Evolutionary conservation across 2,888 invertebrate species (phyloP).

Genomic region (Sinelater perroti): DNA sequence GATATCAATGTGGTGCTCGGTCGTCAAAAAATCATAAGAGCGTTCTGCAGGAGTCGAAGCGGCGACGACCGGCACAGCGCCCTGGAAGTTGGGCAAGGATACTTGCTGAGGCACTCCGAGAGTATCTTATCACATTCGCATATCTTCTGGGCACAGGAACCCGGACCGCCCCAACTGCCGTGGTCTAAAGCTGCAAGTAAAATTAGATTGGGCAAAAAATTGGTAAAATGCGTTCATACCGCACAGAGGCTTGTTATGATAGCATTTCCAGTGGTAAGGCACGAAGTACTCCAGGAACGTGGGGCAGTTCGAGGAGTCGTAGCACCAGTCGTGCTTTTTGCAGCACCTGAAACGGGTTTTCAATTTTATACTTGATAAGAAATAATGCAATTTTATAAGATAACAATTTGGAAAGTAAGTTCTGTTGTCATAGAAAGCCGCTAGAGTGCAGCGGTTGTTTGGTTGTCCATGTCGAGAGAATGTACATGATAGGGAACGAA

Average conservation of each 20-base stretch:
- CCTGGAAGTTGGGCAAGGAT: slow-evolving; percentile 76
- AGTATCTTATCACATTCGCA: slow-evolving; percentile 86
- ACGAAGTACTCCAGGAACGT: slow-evolving; percentile 85
- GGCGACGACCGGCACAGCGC: slow-evolving; percentile 78
- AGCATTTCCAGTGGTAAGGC: slow-evolving; percentile 89
- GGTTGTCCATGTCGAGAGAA: too few relatives aligned
- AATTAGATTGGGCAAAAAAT: slow-evolving; percentile 3
- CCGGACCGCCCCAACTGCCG: slow-evolving; percentile 66
- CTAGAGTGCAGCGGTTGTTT: too few relatives aligned
- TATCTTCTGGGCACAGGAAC: slow-evolving; percentile 78
- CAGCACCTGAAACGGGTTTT: slow-evolving; percentile 81
- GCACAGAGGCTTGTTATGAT: slow-evolving; percentile 78
- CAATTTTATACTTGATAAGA: too few relatives aligned
- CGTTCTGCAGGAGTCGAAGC: slow-evolving; percentile 77
- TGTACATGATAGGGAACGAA: too few relatives aligned
- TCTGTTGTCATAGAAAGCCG: too few relatives aligned
- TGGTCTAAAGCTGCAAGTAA: slow-evolving; percentile 64
- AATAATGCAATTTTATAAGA: too few relatives aligned
- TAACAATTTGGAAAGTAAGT: too few relatives aligned
- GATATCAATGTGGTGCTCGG: too few relatives aligned
- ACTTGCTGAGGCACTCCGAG: slow-evolving; percentile 80
- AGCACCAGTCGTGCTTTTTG: slow-evolving; percentile 86
- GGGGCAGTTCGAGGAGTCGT: slow-evolving; percentile 80
- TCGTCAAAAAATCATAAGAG: slow-evolving; percentile 66
- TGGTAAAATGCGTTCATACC: slow-evolving; percentile 67